A percentile compares a stretch with the other conserved stretches of the same genome.
These are phyloP conservation scores for Pseudachorutes palmiensis DNA, from an alignment of 1,140 invertebrate species.

Conservation along the genomic window DNA sequence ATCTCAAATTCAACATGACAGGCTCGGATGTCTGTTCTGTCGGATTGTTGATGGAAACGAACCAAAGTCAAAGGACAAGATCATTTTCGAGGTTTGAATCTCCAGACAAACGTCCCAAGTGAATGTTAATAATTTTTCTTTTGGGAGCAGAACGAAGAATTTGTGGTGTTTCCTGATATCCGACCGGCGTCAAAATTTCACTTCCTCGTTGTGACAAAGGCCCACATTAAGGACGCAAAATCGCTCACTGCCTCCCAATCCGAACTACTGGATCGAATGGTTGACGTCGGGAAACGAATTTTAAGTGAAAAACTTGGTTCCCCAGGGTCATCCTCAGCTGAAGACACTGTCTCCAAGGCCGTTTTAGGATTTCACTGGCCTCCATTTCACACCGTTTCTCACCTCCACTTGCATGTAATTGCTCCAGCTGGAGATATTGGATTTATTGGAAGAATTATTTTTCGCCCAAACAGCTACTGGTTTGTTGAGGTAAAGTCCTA, in stretches of 20 bases:
- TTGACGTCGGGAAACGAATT: constrained; percentile 51
- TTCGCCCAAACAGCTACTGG: constrained; percentile 67
- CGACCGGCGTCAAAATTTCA: constrained; percentile 71
- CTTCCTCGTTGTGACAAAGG: constrained; percentile 67
- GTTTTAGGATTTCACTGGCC: constrained; percentile 79
- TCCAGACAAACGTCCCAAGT: constrained; percentile 11
- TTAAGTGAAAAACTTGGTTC: constrained; percentile 41
- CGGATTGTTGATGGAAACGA: constrained; percentile 56
- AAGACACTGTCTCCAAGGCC: constrained; percentile 2
- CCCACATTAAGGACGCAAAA: constrained; percentile 66
- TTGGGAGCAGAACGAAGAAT: constrained; percentile 64
- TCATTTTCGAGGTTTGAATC: not conserved
- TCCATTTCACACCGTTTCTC: constrained; percentile 71
- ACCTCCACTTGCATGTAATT: constrained; percentile 82
- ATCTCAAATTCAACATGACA: no score
- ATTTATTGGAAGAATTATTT: constrained; percentile 58
- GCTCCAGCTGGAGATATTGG: constrained; percentile 67
- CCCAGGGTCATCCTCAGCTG: constrained; percentile 13
- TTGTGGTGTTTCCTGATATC: constrained; percentile 74
- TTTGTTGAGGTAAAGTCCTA: constrained; percentile 52
- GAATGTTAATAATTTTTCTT: constrained; percentile 39
- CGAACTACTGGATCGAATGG: constrained; percentile 57
- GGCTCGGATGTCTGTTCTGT: constrained; percentile 57
- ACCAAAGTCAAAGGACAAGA: constrained; percentile 31
- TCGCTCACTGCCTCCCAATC: constrained; percentile 55